Base-by-base conservation (phyloP, 92 coral and sea anemone genomes). In the Parazoanthus atlanticus region DNA sequence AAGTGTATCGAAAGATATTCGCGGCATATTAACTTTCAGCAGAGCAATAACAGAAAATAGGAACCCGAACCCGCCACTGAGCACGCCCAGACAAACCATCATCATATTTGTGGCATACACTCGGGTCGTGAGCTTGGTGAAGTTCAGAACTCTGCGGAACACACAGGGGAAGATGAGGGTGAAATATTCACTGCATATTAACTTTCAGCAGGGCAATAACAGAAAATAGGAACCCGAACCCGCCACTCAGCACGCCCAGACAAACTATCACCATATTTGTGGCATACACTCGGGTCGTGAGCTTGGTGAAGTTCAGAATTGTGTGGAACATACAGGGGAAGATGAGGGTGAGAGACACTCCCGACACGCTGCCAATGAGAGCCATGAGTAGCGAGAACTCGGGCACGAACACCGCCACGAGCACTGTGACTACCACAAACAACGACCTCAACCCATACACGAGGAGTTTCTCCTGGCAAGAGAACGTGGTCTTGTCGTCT, bases 351-450 rank as follows among this genome's bases (percentile, higher is more conserved):
- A 96, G 92, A 64, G 91, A 86, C 15, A 96, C 99, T 16, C 98
- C 99, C 21, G 99, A 96, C 12, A 96, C 89, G 85, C 99, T 96
- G 33, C 99, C 99, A 52, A 96, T 92, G 31, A 96, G 91, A 10
- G 99, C 99, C 99, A 96, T 96, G 13, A 96, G 85, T 2, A 96
- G 89, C 69, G 99, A 95, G 91, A 96, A 96, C 92, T 95, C 98
- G 16, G 99, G 99, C 25, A 96, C 85, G 32, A 95, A 86, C 28
- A 96, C 95, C 5, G 97, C 99, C 74, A 92, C 80, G 23, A 86
- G 46, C 13, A 94, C 96, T 7, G 96, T 93, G 32, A 95, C 80
- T 5, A 96, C 81, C 70, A 96, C 98, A 86, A 97, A 94, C 83
- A 95, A 46, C 29, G 95, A 87, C 65, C 99, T 90, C 66, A 97